These are phyloP conservation scores for Tupaia tana DNA, from an alignment of 2,113 vertebrate genomes.

Conservation along the genomic window DNA sequence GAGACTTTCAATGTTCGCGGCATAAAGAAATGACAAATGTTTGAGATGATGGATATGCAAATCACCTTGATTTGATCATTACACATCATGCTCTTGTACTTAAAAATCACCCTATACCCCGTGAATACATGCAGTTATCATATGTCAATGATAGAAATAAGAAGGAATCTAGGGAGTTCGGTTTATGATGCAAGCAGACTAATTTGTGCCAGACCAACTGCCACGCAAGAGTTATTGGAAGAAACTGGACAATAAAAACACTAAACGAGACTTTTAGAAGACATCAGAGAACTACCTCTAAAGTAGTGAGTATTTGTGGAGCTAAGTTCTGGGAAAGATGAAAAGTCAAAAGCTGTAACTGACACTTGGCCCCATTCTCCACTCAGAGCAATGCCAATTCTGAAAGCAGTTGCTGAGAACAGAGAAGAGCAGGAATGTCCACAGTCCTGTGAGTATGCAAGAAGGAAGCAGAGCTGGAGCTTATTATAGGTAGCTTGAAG, in stretches of 20 bases:
- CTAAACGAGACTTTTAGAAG: not conserved
- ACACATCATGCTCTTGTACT: too few species aligned
- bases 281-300: not conserved
- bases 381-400: not conserved
- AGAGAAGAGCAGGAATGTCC: not conserved
- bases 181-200: not conserved
- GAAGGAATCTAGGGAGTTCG: not conserved
- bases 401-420: not conserved
- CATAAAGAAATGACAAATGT: too few species aligned
- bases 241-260: not conserved
- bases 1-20: too few species aligned
- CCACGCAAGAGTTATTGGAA: not conserved
- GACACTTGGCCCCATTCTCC: not conserved
- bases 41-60: too few species aligned
- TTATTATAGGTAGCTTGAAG: not conserved
- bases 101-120: too few species aligned
- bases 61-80: too few species aligned
- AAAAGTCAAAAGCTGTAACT: not conserved
- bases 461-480: not conserved
- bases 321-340: not conserved
- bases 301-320: not conserved
- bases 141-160: too few species aligned
- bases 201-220: not conserved
- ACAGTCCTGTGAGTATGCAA: not conserved
- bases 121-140: too few species aligned